A percentile compares a stretch with the other conserved stretches of the same genome.
These are phyloP conservation scores for Geotria australis DNA, from an alignment of 2,797 vertebrate species.

Conservation along the genomic window DNA sequence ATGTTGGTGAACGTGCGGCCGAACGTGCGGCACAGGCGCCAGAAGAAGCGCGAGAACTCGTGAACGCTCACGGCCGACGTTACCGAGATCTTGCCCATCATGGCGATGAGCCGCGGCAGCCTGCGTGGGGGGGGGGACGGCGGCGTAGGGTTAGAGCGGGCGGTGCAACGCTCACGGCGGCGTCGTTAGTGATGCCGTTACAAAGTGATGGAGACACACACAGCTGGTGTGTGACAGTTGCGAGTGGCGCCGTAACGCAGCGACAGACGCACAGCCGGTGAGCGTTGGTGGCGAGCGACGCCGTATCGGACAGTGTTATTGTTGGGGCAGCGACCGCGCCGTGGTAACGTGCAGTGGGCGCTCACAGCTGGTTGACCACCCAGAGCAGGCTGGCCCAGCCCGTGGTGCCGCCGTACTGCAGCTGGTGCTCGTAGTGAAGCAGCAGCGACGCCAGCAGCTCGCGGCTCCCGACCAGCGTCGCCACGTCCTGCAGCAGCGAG, in stretches of 20 bases:
- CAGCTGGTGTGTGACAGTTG: background rate
- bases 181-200: no score
- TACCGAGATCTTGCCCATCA: conserved; percentile 79
- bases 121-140: conserved; percentile 13
- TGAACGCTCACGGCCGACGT: conserved; percentile 75
- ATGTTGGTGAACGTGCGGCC: conserved; percentile 97
- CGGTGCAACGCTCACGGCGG: background rate
- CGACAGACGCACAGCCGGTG: no score
- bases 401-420: conserved; percentile 78
- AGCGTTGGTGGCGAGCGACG: no score
- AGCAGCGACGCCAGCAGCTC: conserved; percentile 50
- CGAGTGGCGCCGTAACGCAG: background rate
- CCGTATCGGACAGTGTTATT: no score
- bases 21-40: conserved; percentile 86
- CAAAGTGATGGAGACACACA: background rate
- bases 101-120: conserved; percentile 77
- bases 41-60: conserved; percentile 96
- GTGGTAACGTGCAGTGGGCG: conserved; percentile 1
- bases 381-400: conserved; percentile 87
- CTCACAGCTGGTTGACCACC: conserved; percentile 98
- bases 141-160: background rate
- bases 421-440: conserved; percentile 70
- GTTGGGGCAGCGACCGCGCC: no score
- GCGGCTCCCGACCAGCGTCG: conserved; percentile 58
- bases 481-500: conserved; percentile 72